Percentiles rank a stretch among this genome's conserved stretches.
Conservation (phyloP, 1,140 invertebrate genomes). For the Sweltsa coloradensis region DNA sequence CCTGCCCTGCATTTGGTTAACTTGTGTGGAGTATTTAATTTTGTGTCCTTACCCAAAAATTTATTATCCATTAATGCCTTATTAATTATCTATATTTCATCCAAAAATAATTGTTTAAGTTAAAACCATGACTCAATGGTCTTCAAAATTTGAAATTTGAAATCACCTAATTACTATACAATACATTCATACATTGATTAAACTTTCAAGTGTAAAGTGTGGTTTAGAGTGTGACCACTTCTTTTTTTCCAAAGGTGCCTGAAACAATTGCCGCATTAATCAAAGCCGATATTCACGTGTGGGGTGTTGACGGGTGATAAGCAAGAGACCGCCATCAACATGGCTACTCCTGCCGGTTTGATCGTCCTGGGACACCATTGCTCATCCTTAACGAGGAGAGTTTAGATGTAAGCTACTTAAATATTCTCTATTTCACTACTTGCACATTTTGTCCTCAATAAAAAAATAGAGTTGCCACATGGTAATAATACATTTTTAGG, state of each 20-base stretch:
- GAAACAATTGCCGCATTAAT: constrained; percentile 81
- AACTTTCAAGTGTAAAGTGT: no score
- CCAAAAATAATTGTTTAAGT: constrained; percentile 4
- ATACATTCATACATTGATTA: constrained; percentile 10
- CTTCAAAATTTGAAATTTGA: constrained; percentile 2
- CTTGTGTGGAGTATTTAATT: no score
- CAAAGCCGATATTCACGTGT: constrained; percentile 85
- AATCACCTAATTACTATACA: neutral
- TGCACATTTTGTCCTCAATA: neutral
- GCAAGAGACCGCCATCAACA: constrained; percentile 98
- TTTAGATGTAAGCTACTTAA: constrained; percentile 60
- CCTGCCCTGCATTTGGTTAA: no score
- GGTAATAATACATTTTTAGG: no score
- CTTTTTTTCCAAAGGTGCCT: no score
- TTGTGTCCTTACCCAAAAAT: no score
- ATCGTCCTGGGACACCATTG: constrained; percentile 74
- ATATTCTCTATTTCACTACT: neutral
- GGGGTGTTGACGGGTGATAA: constrained; percentile 98
- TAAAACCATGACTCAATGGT: constrained; percentile 1
- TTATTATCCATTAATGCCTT: no score
- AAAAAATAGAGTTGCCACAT: neutral
- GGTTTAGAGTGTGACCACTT: no score
- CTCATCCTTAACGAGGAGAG: constrained; percentile 86
- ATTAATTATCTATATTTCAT: neutral
- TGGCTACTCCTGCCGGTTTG: constrained; percentile 84